These are phyloP conservation scores for Argynnis bischoffii DNA, from an alignment of 2,888 invertebrate species.

Conservation along the genomic window DNA sequence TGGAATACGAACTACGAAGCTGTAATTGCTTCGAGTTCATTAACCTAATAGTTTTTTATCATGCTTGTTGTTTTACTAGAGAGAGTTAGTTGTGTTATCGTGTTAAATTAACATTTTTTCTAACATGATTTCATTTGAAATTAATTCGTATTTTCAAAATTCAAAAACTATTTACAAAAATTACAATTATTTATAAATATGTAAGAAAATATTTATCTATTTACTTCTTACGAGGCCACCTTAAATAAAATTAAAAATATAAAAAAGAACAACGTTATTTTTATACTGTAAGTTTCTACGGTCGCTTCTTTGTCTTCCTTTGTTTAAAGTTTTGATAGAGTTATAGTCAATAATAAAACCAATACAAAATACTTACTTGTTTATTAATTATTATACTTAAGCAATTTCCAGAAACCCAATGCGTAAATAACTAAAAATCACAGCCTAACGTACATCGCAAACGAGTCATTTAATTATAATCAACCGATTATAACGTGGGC, in stretches of 20 bases:
- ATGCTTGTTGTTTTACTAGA: background rate
- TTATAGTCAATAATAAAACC: too few species aligned
- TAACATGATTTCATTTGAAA: too few species aligned
- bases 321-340: background rate
- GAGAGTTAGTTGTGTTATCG: background rate
- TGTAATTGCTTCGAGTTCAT: constrained; percentile 9
- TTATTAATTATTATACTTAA: too few species aligned
- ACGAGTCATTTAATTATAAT: constrained; percentile 71
- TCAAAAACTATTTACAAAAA: too few species aligned
- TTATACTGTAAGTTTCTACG: background rate
- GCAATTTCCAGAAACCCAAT: background rate
- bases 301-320: background rate
- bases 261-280: background rate
- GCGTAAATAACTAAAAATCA: constrained; percentile 1
- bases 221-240: too few species aligned
- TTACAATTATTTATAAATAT: too few species aligned
- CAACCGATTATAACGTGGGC: constrained; percentile 63
- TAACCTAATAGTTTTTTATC: constrained; percentile 1
- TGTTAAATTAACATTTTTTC: background rate
- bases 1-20: background rate
- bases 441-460: constrained; percentile 33
- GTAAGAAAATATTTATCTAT: too few species aligned
- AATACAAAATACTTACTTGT: too few species aligned
- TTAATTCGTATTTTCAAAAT: too few species aligned
- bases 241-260: too few species aligned